Conservation (phyloP, 1,140 invertebrate genomes). For the Caligus rogercresseyi region DNA sequence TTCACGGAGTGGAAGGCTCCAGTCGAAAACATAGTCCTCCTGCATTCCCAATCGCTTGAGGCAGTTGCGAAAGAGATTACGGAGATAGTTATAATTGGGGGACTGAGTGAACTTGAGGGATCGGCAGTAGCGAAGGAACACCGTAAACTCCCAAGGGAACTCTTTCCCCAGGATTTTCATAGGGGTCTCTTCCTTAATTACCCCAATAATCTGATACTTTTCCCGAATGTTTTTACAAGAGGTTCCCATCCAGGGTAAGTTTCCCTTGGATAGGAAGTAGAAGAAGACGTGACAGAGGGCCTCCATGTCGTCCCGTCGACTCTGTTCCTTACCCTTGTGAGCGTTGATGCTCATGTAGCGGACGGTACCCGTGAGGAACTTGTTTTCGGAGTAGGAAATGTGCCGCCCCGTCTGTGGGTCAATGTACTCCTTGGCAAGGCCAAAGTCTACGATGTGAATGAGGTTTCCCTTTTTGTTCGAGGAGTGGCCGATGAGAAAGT, state of each 20-base stretch:
- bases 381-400: conserved; percentile 44
- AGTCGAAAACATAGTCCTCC: conserved; percentile 14
- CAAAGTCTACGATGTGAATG: conserved; percentile 72
- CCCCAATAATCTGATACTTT: conserved; percentile 44
- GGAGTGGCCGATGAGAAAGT: conserved; percentile 41
- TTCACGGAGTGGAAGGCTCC: not conserved
- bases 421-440: conserved; percentile 44
- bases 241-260: conserved; percentile 97
- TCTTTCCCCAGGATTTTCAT: conserved; percentile 36
- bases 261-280: conserved; percentile 53
- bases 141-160: conserved; percentile 27
- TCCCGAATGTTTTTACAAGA: conserved; percentile 41
- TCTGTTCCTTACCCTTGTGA: conserved; percentile 25
- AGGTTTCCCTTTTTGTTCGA: conserved; percentile 95
- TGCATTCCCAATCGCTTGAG: not conserved
- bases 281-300: conserved; percentile 42
- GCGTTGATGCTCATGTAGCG: conserved; percentile 26
- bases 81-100: conserved; percentile 18
- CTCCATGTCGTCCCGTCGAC: conserved; percentile 33
- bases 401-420: conserved; percentile 41
- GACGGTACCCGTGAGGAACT: conserved; percentile 42
- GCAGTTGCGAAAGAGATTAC: conserved; percentile 12
- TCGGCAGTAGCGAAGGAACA: conserved; percentile 30
- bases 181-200: conserved; percentile 39
- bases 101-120: conserved; percentile 13